A percentile compares a stretch with the other conserved stretches of the same genome.
phyloP scores from a whole-genome alignment of 2,797 vertebrate genomes.

The Triplophysa yarkandensis region DNA sequence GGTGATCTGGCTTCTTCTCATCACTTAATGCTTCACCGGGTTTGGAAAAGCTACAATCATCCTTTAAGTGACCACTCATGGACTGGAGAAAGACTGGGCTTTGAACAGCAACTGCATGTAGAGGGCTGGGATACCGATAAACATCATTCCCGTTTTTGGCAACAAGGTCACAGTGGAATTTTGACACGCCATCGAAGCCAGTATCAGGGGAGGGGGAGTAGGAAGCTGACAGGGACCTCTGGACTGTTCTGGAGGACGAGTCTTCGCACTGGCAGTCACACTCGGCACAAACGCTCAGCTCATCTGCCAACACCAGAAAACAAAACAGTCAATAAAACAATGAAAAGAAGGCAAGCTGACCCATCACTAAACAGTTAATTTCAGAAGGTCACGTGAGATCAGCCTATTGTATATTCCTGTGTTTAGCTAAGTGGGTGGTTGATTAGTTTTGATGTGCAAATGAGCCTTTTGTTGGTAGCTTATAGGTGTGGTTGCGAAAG shows the following conservation, averaged over 20 bases:
- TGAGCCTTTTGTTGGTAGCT: constrained; percentile 57
- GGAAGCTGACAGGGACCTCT: constrained; percentile 75
- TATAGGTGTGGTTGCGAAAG: constrained; percentile 59
- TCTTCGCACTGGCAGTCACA: constrained; percentile 81
- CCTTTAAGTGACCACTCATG: constrained; percentile 70
- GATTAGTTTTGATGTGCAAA: constrained; percentile 62
- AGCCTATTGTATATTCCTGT: constrained; percentile 21
- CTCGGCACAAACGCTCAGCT: constrained; percentile 82
- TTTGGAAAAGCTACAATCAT: constrained; percentile 66
- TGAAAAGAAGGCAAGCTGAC: constrained; percentile 2
- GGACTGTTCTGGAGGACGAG: constrained; percentile 67
- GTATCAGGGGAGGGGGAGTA: constrained; percentile 79
- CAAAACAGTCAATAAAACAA: constrained; percentile 26
- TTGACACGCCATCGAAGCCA: constrained; percentile 78
- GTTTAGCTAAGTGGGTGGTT: constrained; percentile 41
- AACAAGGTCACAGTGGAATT: constrained; percentile 87
- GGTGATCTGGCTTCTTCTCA: constrained; percentile 64
- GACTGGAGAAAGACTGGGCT: constrained; percentile 84
- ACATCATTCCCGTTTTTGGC: constrained; percentile 84
- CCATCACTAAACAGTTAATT: constrained; percentile 5
- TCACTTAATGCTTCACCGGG: constrained; percentile 63
- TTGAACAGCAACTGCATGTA: constrained; percentile 88
- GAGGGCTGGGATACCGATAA: constrained; percentile 88
- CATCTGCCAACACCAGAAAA: constrained; percentile 72
- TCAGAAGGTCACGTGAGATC: background rate